A percentile compares a stretch with the other conserved stretches of the same genome.
phyloP scores from a whole-genome alignment of 2,113 vertebrate species.

The Peucedramus taeniatus region DNA sequence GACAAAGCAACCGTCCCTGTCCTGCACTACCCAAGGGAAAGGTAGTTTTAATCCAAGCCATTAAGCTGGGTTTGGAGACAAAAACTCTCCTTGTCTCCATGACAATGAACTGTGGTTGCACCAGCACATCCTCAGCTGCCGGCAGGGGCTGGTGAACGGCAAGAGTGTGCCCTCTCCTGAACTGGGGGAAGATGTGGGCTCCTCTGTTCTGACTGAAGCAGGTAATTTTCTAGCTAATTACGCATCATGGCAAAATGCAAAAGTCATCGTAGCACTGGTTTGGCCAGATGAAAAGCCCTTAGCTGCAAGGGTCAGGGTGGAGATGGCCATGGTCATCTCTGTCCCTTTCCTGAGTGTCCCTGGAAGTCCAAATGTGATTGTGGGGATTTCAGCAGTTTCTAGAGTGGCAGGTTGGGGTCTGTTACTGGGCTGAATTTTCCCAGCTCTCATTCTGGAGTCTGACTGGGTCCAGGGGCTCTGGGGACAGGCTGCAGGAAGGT shows the following conservation, averaged over 20 bases:
- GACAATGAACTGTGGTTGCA: constrained; percentile 52
- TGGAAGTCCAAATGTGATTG: background rate
- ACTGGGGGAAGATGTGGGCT: background rate
- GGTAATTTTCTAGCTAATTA: background rate
- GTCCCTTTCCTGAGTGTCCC: background rate
- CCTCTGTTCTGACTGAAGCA: background rate
- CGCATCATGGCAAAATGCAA: background rate
- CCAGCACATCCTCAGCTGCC: background rate
- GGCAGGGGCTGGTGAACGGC: background rate
- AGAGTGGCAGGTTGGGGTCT: background rate
- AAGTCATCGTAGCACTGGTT: rapidly evolving
- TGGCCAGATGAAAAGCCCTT: background rate
- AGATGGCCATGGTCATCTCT: background rate
- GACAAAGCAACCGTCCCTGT: background rate
- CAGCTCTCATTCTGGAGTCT: background rate
- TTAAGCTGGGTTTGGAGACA: constrained; percentile 56
- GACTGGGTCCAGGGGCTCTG: background rate
- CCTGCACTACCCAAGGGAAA: constrained; percentile 33
- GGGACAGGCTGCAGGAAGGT: background rate
- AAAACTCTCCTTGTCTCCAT: constrained; percentile 67
- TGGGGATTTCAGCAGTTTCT: background rate
- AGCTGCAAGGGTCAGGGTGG: background rate
- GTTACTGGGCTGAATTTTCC: background rate
- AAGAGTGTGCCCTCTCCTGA: background rate
- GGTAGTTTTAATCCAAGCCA: constrained; percentile 52